Base-by-base conservation (phyloP, 2,113 vertebrate genomes). In the Thomomys bottae region DNA sequence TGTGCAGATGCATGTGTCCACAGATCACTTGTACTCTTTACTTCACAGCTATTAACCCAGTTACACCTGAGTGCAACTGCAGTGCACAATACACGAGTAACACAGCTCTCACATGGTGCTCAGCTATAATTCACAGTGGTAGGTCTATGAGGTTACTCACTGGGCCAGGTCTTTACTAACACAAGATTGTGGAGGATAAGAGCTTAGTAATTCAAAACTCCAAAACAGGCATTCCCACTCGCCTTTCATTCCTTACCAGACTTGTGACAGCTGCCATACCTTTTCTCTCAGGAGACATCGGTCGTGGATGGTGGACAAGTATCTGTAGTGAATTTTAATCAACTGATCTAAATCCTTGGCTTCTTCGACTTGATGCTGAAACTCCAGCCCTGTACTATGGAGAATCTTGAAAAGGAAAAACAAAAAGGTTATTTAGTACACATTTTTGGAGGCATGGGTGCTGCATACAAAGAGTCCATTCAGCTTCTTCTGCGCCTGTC, bases 311-410 rank as follows among this genome's bases (percentile, higher is more conserved):
- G 99, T 99, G 82, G 99, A 99, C 73, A 99, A 92, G 3, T 99
- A 99, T 97, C 98, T 98, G 96, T 99, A 99, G 95, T 99, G 99
- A 97, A 99, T 99, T 98, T 99, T 99, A 96, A 99, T 99, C 90
- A 99, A 97, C 28, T 99, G 99, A 97, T 99, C 99, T 97, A 99
- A 97, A 97, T 99, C 99, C 93, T 99, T 99, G 24, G 99, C 99
- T 97, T 99, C 99, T 93, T 99, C 98, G 1, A 99, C 99, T 94
- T 99, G 99, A 96, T 99, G 99, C 92, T 99, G 99, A 97, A 99
- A 99, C 96, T 99, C 99, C 95, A 99, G 97, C 14, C 99, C 99
- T 0, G 99, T 99, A 96, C 99, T 99, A 91, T 99, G 99, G 83
- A 99, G 98, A 95, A 99, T 99, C 99, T 99, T 97, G 36, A 92